These are phyloP conservation scores for Sphaerophoria taeniata DNA, from an alignment of 2,888 invertebrate genomes.

Conservation along the genomic window DNA sequence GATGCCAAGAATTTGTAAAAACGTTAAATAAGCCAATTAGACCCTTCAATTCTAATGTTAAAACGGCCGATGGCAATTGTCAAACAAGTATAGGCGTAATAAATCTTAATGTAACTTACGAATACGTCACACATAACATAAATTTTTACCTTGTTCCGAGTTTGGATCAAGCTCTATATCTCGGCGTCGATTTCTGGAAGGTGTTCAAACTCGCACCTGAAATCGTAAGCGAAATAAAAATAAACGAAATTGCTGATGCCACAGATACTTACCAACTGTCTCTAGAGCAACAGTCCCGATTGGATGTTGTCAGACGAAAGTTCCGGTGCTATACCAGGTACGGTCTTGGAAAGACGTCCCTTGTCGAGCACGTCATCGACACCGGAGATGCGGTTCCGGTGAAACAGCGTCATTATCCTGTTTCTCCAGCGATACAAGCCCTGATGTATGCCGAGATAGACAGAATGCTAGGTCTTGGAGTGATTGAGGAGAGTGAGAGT, in stretches of 20 bases:
- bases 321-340: background rate
- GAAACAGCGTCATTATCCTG: constrained; percentile 17
- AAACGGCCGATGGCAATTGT: background rate
- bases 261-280: too few relatives aligned
- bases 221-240: background rate
- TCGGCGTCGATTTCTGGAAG: background rate
- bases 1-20: background rate
- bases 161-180: background rate
- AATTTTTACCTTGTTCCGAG: background rate
- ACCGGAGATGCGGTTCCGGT: constrained; percentile 38
- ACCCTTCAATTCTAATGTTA: background rate
- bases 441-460: constrained; percentile 15
- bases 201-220: background rate
- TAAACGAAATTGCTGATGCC: background rate
- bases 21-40: background rate
- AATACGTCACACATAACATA: background rate
- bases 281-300: too few relatives aligned
- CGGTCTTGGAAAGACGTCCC: constrained; percentile 37
- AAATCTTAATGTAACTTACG: background rate
- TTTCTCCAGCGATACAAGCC: constrained; percentile 14
- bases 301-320: background rate
- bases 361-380: constrained; percentile 40
- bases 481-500: constrained; percentile 10
- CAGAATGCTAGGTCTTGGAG: constrained; percentile 21
- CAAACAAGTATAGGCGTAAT: background rate